Base-by-base conservation (phyloP, 2,113 vertebrate species). In the Grus americana region DNA sequence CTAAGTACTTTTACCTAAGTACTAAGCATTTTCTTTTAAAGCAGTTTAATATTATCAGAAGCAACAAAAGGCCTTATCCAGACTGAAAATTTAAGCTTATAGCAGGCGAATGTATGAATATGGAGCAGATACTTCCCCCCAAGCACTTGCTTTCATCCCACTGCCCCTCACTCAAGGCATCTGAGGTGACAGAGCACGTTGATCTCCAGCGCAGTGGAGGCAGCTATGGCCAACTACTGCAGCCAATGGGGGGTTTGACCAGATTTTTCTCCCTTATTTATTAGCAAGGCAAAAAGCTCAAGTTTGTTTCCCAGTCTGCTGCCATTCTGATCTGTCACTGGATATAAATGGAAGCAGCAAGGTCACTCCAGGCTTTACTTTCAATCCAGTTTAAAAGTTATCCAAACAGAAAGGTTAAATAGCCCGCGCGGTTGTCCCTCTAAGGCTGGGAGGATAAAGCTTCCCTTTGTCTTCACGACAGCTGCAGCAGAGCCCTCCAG, bases 321-420 rank as follows among this genome's bases (percentile, higher is more conserved):
- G 62, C 79, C 86, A 87, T 74, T 81, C 79, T 59, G 36, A 62
- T 90, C 92, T 59, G 55, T 88, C 85, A 93, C 26, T 75, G 72
- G 57, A 87, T 96, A 93, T 92, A 96, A 95, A 95, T 88, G 88
- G 94, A 96, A 95, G 88, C 75, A 93, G 46, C 57, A 87, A 94
- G 57, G 65, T 90, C 92, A 78, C 32, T n/a, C 47, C 38, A 73
- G 81, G 79, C 55, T 93, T 91, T 88, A 76, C 61, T 95, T 96
- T 62, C 72, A 86, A 84, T 38, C 36, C 73, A 73, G 54, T 86
- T 61, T 65, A 86, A 29, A 91, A 86, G 79, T 68, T 94, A 83
- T 66, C 65, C 85, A 92, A 95, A 93, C 49, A 88, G 88, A 93
- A 96, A 96, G 84, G 89, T 93, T 90, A 88, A 90, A 91, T 34